Conservation (phyloP, 2,888 invertebrate species). For the Cephus pygmeus region DNA sequence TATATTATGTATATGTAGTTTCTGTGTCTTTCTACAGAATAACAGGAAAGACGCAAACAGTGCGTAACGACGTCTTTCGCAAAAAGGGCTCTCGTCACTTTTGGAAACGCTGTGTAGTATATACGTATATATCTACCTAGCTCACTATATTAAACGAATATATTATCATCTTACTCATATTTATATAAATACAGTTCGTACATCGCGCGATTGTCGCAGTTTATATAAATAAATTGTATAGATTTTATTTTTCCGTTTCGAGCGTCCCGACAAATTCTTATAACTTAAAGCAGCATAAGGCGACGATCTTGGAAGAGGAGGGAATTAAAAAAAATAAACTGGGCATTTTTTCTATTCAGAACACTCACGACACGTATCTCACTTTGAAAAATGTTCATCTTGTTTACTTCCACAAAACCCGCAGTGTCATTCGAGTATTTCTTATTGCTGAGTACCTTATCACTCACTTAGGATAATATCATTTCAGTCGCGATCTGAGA, state of each 20-base stretch:
- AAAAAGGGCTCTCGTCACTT: background rate
- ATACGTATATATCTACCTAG: background rate
- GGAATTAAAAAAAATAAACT: background rate
- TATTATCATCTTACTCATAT: slow-evolving; percentile 47
- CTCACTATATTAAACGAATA: slow-evolving; percentile 28
- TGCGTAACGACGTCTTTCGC: background rate
- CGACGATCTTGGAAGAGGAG: background rate
- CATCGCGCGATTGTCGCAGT: background rate
- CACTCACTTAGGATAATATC: background rate
- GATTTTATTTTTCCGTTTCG: background rate
- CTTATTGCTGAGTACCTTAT: background rate
- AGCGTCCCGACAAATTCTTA: background rate
- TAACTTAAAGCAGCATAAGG: background rate
- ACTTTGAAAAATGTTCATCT: background rate
- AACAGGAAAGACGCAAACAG: background rate
- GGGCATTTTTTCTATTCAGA: background rate
- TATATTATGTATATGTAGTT: background rate
- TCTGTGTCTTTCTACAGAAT: background rate
- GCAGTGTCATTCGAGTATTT: background rate
- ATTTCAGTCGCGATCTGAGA: background rate
- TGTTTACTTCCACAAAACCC: background rate
- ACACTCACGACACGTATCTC: background rate
- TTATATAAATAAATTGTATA: background rate
- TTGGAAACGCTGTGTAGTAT: background rate
- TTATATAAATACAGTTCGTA: slow-evolving; percentile 32